A percentile compares a stretch with the other conserved stretches of the same genome.
These are phyloP conservation scores for Eulacestoma nigropectus DNA, from an alignment of 2,113 vertebrate species.

Conservation along the genomic window DNA sequence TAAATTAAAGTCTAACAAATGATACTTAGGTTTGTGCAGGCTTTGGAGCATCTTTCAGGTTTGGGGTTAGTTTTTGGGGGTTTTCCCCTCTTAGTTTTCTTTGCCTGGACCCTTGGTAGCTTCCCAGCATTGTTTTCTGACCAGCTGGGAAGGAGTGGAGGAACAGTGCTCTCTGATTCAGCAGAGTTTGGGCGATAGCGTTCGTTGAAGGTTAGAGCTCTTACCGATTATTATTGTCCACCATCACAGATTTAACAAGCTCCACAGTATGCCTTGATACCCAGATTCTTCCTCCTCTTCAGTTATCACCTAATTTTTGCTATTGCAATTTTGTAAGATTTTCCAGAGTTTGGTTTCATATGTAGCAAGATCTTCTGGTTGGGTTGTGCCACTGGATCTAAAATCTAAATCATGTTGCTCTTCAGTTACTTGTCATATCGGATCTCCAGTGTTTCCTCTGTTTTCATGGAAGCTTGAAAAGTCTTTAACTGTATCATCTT, in stretches of 20 bases:
- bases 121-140: background rate
- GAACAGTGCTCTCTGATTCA: background rate
- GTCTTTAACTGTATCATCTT: background rate
- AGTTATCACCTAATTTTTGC: background rate
- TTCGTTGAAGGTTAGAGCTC: background rate
- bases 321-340: background rate
- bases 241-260: background rate
- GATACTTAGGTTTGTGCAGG: background rate
- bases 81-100: background rate
- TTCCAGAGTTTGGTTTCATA: background rate
- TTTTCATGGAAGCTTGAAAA: background rate
- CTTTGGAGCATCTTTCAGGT: background rate
- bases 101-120: background rate
- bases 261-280: background rate
- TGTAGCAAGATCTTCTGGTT: background rate
- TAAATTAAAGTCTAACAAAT: background rate
- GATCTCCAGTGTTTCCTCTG: background rate
- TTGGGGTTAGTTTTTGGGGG: background rate
- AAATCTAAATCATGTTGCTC: background rate
- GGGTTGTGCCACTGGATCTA: background rate
- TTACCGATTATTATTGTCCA: background rate
- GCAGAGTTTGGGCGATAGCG: rapidly evolving
- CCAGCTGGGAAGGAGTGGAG: background rate
- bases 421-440: background rate
- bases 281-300: background rate